Base-by-base conservation (phyloP, 2,888 invertebrate species). In the Agrotis clavis region DNA sequence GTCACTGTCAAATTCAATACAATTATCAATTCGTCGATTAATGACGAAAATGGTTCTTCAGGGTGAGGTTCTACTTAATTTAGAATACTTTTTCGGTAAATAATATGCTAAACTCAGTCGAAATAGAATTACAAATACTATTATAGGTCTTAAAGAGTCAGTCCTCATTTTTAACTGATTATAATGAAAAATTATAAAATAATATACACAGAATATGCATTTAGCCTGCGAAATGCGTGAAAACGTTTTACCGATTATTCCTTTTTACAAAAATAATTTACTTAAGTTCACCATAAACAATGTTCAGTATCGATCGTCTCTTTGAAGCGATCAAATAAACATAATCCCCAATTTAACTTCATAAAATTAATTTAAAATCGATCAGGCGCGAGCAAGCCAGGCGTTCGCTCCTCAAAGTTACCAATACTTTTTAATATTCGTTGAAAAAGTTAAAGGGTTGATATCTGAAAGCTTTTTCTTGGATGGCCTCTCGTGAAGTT, bases 271-370 rank as follows among this genome's bases (percentile, higher is more conserved):
- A 35, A 51, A 67, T 62, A 56, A 74, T 74, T 78, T 63, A 63
- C 67, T 68, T 72, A 78, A 67, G 71, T 70, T 82, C 54, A 74
- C 71, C 65, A 72, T 59, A 74, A 81, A 77, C 73, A 84, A 80
- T 77, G 65, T 77, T 81, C 60, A 61, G 50, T 68, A 69, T 64
- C 67, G 73, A 67, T 77, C 67, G 79, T 80, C 85, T 86, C 86
- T 89, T 89, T 88, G 82, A 82, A 83, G 84, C 86, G 89, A 93
- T 91, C 92, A 94, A 94, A 94, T 93, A 92, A 91, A 92, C 91
- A 90, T 95, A 95, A 96, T 95, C 95, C 92, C 92, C 94, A 96
- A 95, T 96, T 95, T 95, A 96, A 96, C 96, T 96, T 96, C 86
- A 91, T 88, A 91, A 94, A 95, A 95, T 95, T 95, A 95, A 95